These are phyloP conservation scores for Chaetogeoica ovagalla DNA, from an alignment of 2,888 invertebrate genomes.

Conservation along the genomic window DNA sequence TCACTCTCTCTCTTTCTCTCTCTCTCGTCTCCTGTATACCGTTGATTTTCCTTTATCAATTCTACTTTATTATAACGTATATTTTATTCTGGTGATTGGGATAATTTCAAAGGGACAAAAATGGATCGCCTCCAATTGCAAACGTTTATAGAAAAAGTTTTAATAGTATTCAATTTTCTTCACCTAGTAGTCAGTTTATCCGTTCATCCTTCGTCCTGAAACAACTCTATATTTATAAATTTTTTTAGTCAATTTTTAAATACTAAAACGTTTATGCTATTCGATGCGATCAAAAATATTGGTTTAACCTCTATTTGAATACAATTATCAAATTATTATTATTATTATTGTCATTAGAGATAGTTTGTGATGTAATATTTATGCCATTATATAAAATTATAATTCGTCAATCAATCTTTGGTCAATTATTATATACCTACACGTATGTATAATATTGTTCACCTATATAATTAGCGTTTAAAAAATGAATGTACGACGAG, in stretches of 20 bases:
- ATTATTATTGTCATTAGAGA: conserved; percentile 14
- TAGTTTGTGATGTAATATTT: conserved; percentile 51
- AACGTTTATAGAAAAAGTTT: conserved; percentile 39
- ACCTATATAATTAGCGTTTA: conserved; percentile 23
- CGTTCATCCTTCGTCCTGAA: background rate
- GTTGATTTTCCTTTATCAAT: background rate
- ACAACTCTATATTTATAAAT: background rate
- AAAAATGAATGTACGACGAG: conserved; percentile 9
- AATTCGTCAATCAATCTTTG: conserved; percentile 43
- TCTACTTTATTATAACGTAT: background rate
- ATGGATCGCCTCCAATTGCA: conserved; percentile 48
- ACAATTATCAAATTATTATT: conserved; percentile 22
- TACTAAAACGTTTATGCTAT: conserved; percentile 49
- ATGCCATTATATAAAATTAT: conserved; percentile 47
- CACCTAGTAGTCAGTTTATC: background rate
- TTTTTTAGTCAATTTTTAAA: conserved; percentile 27
- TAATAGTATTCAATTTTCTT: background rate
- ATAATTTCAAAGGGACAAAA: conserved; percentile 43
- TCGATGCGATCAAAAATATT: conserved; percentile 49
- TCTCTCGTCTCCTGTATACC: too few relatives aligned
- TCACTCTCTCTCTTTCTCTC: too few relatives aligned
- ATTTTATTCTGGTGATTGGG: conserved; percentile 37
- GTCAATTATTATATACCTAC: conserved; percentile 36
- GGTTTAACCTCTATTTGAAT: conserved; percentile 31
- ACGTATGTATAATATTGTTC: conserved; percentile 14